phyloP scores from a whole-genome alignment of 2,888 invertebrate species.

The Desoria tigrina region DNA sequence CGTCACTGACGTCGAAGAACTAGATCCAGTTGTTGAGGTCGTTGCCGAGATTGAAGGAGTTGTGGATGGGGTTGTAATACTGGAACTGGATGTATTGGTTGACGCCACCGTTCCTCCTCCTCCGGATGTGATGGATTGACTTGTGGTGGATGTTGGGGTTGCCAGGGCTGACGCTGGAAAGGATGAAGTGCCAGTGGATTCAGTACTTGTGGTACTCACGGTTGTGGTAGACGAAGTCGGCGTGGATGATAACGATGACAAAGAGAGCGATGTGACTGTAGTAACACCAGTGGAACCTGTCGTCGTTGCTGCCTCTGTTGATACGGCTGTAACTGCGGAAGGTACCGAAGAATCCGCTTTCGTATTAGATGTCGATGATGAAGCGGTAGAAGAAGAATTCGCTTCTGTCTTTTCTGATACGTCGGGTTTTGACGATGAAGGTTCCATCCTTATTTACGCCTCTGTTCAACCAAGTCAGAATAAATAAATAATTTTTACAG shows the following conservation, averaged over 20 bases:
- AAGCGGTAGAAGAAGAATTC: conserved; percentile 13
- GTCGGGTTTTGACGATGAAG: conserved; percentile 40
- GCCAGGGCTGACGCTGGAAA: neutral
- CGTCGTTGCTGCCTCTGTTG: conserved; percentile 14
- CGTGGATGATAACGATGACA: neutral
- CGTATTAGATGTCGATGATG: conserved; percentile 4
- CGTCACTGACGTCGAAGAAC: conserved; percentile 24
- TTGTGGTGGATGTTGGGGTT: conserved; percentile 11
- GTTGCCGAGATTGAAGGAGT: neutral
- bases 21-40: conserved; percentile 9
- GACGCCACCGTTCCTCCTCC: no score
- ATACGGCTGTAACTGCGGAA: neutral
- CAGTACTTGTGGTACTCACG: conserved; percentile 6
- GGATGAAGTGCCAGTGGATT: no score
- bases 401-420: conserved; percentile 30
- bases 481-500: neutral
- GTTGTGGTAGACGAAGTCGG: conserved; percentile 1
- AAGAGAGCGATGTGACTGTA: no score
- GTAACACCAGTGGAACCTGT: conserved; percentile 6
- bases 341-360: conserved; percentile 5
- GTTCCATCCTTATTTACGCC: conserved; percentile 44
- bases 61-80: neutral
- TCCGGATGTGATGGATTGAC: no score
- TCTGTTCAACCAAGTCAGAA: conserved; percentile 24
- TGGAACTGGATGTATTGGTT: neutral